Percentiles rank a stretch among this genome's conserved stretches.
These are phyloP conservation scores for Penaeus japonicus DNA, from an alignment of 1,140 invertebrate species.

Conservation along the genomic window DNA sequence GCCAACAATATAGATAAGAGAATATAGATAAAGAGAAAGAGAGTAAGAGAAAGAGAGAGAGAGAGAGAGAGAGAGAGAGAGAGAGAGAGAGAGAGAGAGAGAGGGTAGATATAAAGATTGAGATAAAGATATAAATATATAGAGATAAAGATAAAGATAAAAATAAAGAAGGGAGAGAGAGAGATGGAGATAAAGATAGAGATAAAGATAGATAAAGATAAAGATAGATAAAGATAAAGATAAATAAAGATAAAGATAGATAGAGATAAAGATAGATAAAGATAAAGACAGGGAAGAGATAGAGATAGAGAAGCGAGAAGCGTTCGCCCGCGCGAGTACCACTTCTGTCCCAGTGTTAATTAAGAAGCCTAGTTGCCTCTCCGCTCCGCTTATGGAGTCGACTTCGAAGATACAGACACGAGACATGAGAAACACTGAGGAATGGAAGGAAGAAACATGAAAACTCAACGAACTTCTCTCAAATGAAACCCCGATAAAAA, in stretches of 20 bases:
- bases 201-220: neutral
- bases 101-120: neutral
- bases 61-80: constrained; percentile 22
- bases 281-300: neutral
- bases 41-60: neutral
- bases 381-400: neutral
- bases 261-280: neutral
- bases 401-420: too few species aligned
- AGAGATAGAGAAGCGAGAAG: neutral
- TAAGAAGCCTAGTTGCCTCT: neutral
- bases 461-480: too few species aligned
- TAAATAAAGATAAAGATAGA: neutral
- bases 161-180: neutral
- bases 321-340: too few species aligned
- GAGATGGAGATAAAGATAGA: neutral
- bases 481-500: too few species aligned
- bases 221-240: neutral
- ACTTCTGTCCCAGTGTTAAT: neutral
- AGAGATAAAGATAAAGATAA: neutral
- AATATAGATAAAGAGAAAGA: too few species aligned
- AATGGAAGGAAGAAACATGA: too few species aligned
- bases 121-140: neutral
- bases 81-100: neutral
- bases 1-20: neutral
- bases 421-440: too few species aligned